Base-by-base conservation (phyloP, 2,797 vertebrate genomes). In the Neosilurus hyrtlii region DNA sequence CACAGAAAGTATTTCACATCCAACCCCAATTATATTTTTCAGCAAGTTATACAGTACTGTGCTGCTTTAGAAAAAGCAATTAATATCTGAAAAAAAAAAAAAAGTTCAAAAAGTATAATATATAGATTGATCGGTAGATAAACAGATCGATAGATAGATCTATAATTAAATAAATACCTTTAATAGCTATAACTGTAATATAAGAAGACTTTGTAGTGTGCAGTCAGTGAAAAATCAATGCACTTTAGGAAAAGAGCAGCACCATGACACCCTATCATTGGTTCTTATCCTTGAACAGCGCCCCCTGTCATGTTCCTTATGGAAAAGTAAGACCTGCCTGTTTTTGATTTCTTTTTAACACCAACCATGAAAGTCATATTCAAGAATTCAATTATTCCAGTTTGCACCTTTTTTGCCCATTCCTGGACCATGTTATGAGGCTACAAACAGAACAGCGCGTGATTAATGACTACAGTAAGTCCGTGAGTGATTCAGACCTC, bases 361-460 rank as follows among this genome's bases (percentile, higher is more conserved):
- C 24, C 1, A 52, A 72, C 22, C 68, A 43, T 43, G 43, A 43
- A 43, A 52, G 43, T 24, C n/a, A 52, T 52, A 52, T 52, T 52
- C 22, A 73, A 26, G 49, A 54, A 20, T 18, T 57, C 4, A 35
- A 6, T 22, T 9, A 26, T n/a, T 24, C 24, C 72, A 74, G 9
- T 20, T 73, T 73, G 26, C 26, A 22, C n/a, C 54, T 57, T 30
- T 18, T 74, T 20, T 20, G 72, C 26, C 52, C 71, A 18, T 26
- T 52, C 49, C 8, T 72, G 49, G n/a, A 52, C 43, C 70, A 24
- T 72, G 24, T 72, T 26, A 72, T 15, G 14, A 37, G n/a, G 75
- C 14, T 72, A 63, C 20, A 14, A 74, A 49, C 12, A 66, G 24
- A 75, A 74, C 43, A 65, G 43, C 80, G 35, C 52, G 81, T 81